phyloP scores from a whole-genome alignment of 2,797 vertebrate genomes.

The Scolopax bukidnonensis region DNA sequence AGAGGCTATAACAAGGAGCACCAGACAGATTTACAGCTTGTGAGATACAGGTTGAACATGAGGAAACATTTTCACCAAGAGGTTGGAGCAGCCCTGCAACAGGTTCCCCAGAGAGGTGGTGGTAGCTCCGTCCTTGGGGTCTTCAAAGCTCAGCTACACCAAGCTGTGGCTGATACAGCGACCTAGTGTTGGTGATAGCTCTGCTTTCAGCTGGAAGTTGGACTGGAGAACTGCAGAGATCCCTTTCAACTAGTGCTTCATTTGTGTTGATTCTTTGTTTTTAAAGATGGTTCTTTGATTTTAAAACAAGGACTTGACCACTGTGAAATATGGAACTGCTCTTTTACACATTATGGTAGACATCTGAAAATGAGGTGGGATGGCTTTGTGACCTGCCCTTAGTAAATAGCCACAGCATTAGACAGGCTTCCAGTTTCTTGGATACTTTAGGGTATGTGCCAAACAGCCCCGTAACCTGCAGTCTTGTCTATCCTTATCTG shows the following conservation, averaged over 20 bases:
- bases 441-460: background rate
- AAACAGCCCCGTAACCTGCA: background rate
- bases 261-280: background rate
- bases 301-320: background rate
- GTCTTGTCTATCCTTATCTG: background rate
- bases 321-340: background rate
- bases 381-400: background rate
- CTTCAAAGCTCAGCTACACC: background rate
- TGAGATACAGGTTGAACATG: background rate
- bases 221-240: background rate
- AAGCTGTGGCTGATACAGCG: background rate
- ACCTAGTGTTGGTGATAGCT: background rate
- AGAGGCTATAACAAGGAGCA: background rate
- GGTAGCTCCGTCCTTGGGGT: background rate
- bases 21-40: background rate
- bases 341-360: background rate
- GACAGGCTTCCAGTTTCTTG: background rate
- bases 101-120: background rate
- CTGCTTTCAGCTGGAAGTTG: background rate
- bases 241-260: background rate
- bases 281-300: background rate
- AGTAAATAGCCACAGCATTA: background rate
- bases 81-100: background rate
- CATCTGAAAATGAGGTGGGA: background rate
- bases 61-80: background rate